Percentiles rank a stretch among this genome's conserved stretches.
These are phyloP conservation scores for Chaetophractus vellerosus DNA, from an alignment of 2,797 vertebrate genomes.

Conservation along the genomic window DNA sequence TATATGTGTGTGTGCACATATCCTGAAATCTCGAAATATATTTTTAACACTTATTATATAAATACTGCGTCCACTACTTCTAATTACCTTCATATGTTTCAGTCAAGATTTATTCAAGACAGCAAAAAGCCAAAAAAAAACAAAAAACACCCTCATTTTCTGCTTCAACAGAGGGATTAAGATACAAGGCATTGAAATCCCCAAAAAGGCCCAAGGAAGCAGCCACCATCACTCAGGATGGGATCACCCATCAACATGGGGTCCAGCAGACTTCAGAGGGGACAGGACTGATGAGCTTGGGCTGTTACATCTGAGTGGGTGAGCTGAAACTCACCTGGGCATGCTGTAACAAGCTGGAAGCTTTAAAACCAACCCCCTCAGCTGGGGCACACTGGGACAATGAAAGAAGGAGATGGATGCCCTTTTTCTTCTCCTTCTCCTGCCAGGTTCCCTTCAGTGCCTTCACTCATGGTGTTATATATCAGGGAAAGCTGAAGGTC, in stretches of 20 bases:
- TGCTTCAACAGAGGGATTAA: neutral
- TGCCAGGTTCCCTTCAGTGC: neutral
- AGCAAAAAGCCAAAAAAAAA: too few species aligned
- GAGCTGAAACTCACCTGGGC: too few species aligned
- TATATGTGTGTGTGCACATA: too few species aligned
- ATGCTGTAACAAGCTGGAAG: fast-evolving
- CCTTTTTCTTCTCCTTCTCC: neutral
- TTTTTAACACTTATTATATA: fast-evolving
- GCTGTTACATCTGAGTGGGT: neutral
- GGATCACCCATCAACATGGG: fast-evolving
- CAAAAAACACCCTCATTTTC: fast-evolving
- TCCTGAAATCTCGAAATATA: too few species aligned
- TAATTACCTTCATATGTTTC: too few species aligned
- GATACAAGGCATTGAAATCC: neutral
- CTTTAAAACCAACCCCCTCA: fast-evolving
- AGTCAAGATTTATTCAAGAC: fast-evolving
- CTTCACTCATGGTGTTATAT: fast-evolving
- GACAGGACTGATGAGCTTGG: fast-evolving
- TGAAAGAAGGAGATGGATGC: too few species aligned
- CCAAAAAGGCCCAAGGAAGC: too few species aligned
- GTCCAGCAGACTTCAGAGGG: neutral
- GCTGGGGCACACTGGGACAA: fast-evolving
- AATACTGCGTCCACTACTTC: fast-evolving
- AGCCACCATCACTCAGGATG: fast-evolving
- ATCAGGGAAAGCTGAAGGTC: fast-evolving